Evolutionary conservation across 2,797 vertebrate genomes (phyloP), one percentile per base, ranked within the genome.

Genomic region (Sternarchorhynchus goeldii): DNA sequence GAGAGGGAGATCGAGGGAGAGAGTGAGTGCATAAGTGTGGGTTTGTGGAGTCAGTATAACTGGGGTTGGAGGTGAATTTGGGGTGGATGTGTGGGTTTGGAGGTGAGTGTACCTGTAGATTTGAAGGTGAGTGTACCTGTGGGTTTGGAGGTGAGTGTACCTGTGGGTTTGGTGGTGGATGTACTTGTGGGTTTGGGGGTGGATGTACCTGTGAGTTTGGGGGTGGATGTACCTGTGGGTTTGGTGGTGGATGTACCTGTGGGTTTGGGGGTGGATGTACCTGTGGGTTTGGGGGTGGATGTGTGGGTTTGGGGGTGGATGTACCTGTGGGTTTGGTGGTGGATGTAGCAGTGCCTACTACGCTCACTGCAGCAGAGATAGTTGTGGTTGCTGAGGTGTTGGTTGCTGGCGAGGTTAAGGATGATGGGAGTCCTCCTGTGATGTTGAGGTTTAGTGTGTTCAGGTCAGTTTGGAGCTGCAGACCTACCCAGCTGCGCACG

Each of bases 401-500:
- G 31, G 34, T 56, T 34, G 76, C 2, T 1, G 14, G 18, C 2
- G 31, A 4, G 1, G 21, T n/a, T 7, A 56, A 14, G 0, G 25
- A 6, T 6, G 50, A 21, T 0, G 2, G 55, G n/a, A 0, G 78
- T 29, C 92, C 92, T 6, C 91, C 92, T 0, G 0, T 4, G 0
- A 94, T 39, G 0, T 32, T 84, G 18, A 93, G 0, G 0, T 0
- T 41, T 6, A 94, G 81, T 0, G 0, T 21, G 20, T 91, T 4
- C 0, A 94, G 88, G 0, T 89, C 76, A 0, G 83, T 50, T 84
- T 90, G 91, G 0, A 0, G 17, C 84, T 88, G 90, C 0, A 0
- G 56, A 0, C 7, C 16, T 76, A 89, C 81, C 93, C 93, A 94
- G 12, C 0, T 45, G 6, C 7, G 25, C 0, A 93, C 78, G 75